These are phyloP conservation scores for Cantharis rustica DNA, from an alignment of 2,888 invertebrate species.

Conservation along the genomic window DNA sequence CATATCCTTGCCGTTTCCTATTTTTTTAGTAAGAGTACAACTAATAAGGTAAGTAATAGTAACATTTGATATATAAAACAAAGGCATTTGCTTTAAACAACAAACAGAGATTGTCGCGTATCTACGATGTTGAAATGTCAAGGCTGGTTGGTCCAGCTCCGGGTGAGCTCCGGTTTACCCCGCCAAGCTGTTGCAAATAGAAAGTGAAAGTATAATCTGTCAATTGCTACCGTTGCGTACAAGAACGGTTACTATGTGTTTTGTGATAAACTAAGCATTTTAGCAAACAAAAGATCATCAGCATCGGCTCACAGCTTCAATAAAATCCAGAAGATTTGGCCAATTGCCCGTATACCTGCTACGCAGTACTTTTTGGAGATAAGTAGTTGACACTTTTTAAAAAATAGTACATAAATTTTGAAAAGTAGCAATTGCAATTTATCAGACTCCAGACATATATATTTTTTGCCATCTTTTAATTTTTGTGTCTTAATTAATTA, in stretches of 20 bases:
- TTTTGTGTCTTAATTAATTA: not conserved
- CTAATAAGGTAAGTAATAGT: constrained; percentile 1
- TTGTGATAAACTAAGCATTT: not conserved
- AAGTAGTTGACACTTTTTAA: not conserved
- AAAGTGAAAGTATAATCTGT: constrained; percentile 43
- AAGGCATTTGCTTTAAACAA: constrained; percentile 25
- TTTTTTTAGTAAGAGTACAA: not conserved
- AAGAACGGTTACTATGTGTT: constrained; percentile 16
- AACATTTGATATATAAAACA: constrained; percentile 13
- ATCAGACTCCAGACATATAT: not conserved
- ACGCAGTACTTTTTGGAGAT: not conserved
- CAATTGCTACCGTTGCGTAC: constrained; percentile 25
- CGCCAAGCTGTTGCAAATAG: constrained; percentile 32
- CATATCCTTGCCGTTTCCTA: not conserved
- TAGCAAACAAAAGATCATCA: not conserved
- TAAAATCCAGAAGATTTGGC: not conserved
- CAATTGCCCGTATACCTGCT: not conserved
- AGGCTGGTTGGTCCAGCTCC: constrained; percentile 49
- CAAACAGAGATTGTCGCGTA: constrained; percentile 48
- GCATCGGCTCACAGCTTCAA: not conserved
- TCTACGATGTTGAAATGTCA: constrained; percentile 50
- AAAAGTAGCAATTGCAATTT: no score
- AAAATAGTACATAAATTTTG: not conserved
- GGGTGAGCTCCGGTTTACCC: constrained; percentile 43
- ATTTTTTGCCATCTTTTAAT: not conserved